Percentiles rank a stretch among this genome's conserved stretches.
phyloP scores from a whole-genome alignment of 1,140 invertebrate species.

The Aphidius ervi region DNA sequence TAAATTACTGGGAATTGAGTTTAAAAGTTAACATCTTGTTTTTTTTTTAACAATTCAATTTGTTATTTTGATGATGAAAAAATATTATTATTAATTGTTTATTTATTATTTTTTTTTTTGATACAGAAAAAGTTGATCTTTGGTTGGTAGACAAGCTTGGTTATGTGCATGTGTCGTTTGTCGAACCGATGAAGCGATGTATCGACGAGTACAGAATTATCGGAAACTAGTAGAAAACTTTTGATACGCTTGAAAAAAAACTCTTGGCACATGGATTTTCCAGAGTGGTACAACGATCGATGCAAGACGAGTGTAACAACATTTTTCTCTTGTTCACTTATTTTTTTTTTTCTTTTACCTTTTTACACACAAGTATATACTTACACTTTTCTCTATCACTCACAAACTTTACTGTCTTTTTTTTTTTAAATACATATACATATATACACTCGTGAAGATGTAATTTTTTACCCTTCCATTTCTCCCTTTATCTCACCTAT shows the following conservation, averaged over 20 bases:
- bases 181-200: background rate
- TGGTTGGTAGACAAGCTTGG: too few relatives aligned
- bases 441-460: background rate
- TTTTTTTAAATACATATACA: background rate
- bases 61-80: too few relatives aligned
- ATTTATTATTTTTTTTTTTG: too few relatives aligned
- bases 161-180: too few relatives aligned
- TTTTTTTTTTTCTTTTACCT: background rate
- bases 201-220: slow-evolving; percentile 9
- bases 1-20: too few relatives aligned
- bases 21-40: too few relatives aligned
- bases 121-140: too few relatives aligned
- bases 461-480: background rate
- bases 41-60: too few relatives aligned
- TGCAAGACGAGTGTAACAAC: slow-evolving; percentile 7
- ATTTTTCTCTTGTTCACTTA: background rate
- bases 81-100: too few relatives aligned
- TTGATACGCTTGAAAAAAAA: slow-evolving; percentile 7
- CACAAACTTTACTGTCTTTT: background rate
- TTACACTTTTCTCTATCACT: background rate
- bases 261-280: slow-evolving; percentile 1
- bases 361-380: slow-evolving; percentile 2
- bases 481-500: background rate
- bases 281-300: slow-evolving; percentile 7
- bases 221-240: slow-evolving; percentile 11